These are phyloP conservation scores for Hylia prasina DNA, from an alignment of 2,113 vertebrate genomes.

Conservation along the genomic window DNA sequence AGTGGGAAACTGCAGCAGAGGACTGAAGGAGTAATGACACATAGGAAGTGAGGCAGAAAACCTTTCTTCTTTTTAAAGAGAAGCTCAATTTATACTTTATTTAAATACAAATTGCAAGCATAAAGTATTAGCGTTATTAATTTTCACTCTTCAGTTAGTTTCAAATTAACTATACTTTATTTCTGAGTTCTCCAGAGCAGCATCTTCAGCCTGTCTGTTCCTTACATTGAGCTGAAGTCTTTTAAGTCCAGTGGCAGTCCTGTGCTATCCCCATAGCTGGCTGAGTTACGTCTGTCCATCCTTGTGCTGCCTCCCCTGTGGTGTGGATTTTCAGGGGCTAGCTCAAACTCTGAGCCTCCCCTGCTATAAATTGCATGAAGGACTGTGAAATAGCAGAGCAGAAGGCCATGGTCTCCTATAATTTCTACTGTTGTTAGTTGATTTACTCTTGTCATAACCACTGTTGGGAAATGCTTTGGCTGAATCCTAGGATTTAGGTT, in stretches of 20 bases:
- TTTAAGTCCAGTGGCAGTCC: neutral
- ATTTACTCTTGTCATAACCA: neutral
- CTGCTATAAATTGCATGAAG: neutral
- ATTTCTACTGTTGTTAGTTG: constrained; percentile 6
- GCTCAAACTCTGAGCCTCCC: neutral
- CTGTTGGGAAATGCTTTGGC: neutral
- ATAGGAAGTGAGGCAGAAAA: constrained; percentile 63
- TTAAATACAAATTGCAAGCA: constrained; percentile 46
- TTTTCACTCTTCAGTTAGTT: neutral
- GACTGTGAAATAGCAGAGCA: constrained; percentile 15
- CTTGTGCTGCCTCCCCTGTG: neutral
- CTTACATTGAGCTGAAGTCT: neutral
- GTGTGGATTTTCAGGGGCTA: neutral
- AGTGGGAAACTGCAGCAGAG: constrained; percentile 9
- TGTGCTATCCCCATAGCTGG: neutral
- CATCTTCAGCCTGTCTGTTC: neutral
- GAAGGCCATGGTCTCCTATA: neutral
- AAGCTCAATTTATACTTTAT: constrained; percentile 39
- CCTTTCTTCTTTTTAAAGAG: constrained; percentile 33
- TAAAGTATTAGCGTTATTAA: neutral
- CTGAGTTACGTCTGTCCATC: neutral
- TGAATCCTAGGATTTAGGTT: neutral
- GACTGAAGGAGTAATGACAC: constrained; percentile 40
- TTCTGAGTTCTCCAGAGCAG: constrained; percentile 1
- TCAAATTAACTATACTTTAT: neutral